phyloP scores from a whole-genome alignment of 2,888 invertebrate species.

The Apotomis betuletana region DNA sequence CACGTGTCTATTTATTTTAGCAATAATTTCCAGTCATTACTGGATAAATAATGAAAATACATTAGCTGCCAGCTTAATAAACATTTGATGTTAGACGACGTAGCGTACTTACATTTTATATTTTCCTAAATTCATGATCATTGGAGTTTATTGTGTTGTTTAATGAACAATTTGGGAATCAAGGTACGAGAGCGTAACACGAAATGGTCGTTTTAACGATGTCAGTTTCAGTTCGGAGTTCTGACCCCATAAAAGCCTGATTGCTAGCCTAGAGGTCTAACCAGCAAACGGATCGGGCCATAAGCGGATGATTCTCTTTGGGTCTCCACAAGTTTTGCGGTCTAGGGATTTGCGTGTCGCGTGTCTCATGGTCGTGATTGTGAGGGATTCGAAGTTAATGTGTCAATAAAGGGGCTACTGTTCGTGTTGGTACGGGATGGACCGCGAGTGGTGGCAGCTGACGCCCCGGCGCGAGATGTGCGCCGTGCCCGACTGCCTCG shows the following conservation, averaged over 20 bases:
- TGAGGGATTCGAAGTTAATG: slow-evolving; percentile 27
- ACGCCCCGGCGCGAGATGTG: slow-evolving; percentile 70
- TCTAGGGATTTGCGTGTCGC: background rate
- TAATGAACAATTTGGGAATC: background rate
- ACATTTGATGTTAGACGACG: background rate
- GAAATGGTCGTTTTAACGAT: background rate
- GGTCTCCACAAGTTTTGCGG: background rate
- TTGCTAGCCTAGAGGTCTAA: too few relatives aligned
- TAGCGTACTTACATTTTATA: background rate
- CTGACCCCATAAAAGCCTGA: too few relatives aligned
- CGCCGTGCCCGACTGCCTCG: slow-evolving; percentile 82
- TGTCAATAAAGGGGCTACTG: slow-evolving; percentile 25
- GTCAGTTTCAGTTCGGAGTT: background rate
- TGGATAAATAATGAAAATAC: background rate
- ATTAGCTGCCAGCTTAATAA: background rate
- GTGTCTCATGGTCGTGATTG: background rate
- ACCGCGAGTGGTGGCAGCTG: slow-evolving; percentile 81
- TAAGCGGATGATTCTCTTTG: too few relatives aligned
- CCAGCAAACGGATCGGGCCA: too few relatives aligned
- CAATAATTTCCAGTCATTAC: background rate
- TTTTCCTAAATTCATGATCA: background rate
- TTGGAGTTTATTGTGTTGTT: background rate
- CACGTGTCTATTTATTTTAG: slow-evolving; percentile 7
- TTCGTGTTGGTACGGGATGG: slow-evolving; percentile 53
- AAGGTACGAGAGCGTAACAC: slow-evolving; percentile 6